Evolutionary conservation across 2,113 vertebrate genomes (phyloP).

Genomic region (Sciurus niger): DNA sequence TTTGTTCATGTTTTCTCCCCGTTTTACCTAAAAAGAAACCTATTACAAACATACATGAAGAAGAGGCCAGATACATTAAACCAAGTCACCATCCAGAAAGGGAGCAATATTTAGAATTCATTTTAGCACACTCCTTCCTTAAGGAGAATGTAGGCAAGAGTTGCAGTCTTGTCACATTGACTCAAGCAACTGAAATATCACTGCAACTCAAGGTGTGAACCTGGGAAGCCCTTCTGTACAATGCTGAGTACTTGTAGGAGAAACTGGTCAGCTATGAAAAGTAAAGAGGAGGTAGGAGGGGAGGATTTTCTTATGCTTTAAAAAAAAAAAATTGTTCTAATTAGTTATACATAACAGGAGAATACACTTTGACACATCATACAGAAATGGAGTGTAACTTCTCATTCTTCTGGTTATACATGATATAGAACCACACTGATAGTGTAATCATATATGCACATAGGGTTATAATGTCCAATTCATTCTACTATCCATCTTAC

Average conservation of each 20-base stretch:
- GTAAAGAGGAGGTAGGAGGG: too few species aligned
- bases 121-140: neutral
- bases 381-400: too few species aligned
- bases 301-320: too few species aligned
- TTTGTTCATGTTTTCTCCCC: neutral
- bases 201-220: neutral
- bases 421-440: too few species aligned
- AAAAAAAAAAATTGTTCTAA: too few species aligned
- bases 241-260: neutral
- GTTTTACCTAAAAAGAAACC: neutral
- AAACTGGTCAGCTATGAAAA: neutral
- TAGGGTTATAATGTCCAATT: too few species aligned
- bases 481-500: too few species aligned
- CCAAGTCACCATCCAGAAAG: neutral
- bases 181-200: constrained; percentile 12
- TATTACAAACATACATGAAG: neutral
- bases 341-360: too few species aligned
- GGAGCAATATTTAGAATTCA: neutral
- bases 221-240: neutral
- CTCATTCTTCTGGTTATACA: too few species aligned
- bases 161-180: neutral
- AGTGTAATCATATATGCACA: too few species aligned
- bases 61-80: neutral
- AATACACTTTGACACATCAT: too few species aligned
- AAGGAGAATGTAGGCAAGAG: neutral